Conservation (phyloP, 1,140 invertebrate genomes). For the Penaeus indicus region DNA sequence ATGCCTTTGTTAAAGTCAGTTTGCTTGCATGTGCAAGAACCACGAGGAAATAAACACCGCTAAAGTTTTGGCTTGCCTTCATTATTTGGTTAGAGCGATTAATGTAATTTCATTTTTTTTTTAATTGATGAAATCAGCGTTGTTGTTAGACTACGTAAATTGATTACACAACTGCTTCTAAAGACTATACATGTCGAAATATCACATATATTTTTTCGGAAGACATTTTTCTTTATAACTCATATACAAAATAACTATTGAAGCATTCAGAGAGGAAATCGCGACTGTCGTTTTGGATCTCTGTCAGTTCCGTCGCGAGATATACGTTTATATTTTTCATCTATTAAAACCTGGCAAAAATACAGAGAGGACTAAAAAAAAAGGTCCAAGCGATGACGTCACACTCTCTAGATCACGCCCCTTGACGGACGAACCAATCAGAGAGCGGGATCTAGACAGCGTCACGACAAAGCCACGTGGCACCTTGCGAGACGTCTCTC, state of each 20-base stretch:
- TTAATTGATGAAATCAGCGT: constrained; percentile 12
- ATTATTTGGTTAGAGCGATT: constrained; percentile 37
- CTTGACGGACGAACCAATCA: too few species aligned
- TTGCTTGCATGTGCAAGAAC: constrained; percentile 37
- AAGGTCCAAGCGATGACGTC: too few species aligned
- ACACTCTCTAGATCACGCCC: too few species aligned
- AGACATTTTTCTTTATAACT: background rate
- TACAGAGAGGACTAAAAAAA: too few species aligned
- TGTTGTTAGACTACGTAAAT: constrained; percentile 37
- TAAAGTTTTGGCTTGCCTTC: constrained; percentile 44
- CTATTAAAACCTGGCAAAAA: too few species aligned
- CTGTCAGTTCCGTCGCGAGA: too few species aligned
- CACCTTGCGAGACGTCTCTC: background rate
- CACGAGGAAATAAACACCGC: background rate
- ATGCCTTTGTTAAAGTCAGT: constrained; percentile 62
- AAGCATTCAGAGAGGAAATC: too few species aligned
- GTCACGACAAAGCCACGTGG: too few species aligned
- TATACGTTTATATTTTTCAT: too few species aligned
- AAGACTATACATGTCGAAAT: constrained; percentile 5
- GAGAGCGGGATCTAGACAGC: too few species aligned
- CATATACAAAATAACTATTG: too few species aligned
- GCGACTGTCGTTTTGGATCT: too few species aligned
- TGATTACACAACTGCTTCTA: constrained; percentile 25
- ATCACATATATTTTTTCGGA: background rate
- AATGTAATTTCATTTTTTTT: background rate